phyloP scores from a whole-genome alignment of 2,113 vertebrate genomes.

The Proteles cristata region DNA sequence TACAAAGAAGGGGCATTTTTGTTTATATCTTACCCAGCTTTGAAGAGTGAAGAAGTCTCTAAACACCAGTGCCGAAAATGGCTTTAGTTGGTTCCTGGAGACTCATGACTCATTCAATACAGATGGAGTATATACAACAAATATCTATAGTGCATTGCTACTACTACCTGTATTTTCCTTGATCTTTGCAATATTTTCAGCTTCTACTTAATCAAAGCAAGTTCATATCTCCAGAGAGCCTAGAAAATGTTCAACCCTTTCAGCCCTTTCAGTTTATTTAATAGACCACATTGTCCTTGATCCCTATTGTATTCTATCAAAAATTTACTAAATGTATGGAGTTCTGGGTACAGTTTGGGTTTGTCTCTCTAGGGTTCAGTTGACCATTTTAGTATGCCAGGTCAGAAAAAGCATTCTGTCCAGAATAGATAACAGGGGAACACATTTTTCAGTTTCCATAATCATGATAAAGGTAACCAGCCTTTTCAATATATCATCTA shows the following conservation, averaged over 20 bases:
- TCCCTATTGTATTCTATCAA: conserved; percentile 53
- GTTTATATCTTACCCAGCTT: conserved; percentile 16
- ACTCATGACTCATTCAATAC: not conserved
- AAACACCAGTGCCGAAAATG: not conserved
- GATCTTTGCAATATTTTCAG: not conserved
- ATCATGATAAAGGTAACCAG: conserved; percentile 76
- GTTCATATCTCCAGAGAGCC: conserved; percentile 5
- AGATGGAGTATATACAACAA: fast-evolving
- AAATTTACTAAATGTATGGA: conserved; percentile 46
- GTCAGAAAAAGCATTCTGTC: conserved; percentile 68
- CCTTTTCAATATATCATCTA: conserved; percentile 72
- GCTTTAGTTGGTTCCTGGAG: not conserved
- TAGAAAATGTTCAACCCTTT: conserved; percentile 27
- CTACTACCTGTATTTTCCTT: not conserved
- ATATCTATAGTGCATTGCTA: not conserved
- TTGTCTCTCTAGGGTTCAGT: conserved; percentile 60
- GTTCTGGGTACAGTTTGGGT: conserved; percentile 7
- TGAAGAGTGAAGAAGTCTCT: not conserved
- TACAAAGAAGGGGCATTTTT: conserved; percentile 9
- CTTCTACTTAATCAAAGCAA: conserved; percentile 19
- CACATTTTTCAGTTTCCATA: conserved; percentile 73
- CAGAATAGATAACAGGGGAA: conserved; percentile 65
- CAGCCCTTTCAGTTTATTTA: conserved; percentile 39
- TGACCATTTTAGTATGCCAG: conserved; percentile 55
- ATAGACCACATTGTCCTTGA: conserved; percentile 50